phyloP scores from a whole-genome alignment of 2,888 invertebrate genomes.

The Cinara cedri region DNA sequence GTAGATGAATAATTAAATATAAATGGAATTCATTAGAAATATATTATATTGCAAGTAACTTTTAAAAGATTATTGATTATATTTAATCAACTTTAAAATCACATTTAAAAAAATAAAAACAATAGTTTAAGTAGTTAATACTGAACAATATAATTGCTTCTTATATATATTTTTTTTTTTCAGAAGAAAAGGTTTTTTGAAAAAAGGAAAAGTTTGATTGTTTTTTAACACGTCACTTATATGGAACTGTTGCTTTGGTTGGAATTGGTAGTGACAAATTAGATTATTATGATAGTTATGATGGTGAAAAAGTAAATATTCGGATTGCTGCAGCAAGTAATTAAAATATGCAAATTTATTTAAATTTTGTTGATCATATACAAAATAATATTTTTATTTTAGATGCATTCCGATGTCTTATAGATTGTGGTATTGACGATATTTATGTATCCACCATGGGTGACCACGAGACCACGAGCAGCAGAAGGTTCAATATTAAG shows the following conservation, averaged over 20 bases:
- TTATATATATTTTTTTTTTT: constrained; percentile 59
- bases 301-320: constrained; percentile 74
- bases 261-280: constrained; percentile 71
- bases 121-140: too few relatives aligned
- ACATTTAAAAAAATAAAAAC: too few relatives aligned
- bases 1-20: constrained; percentile 32
- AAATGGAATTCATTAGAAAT: constrained; percentile 16
- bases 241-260: constrained; percentile 70
- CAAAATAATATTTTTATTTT: constrained; percentile 15
- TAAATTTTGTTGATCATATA: too few relatives aligned
- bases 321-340: constrained; percentile 72
- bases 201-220: constrained; percentile 66
- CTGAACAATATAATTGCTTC: not conserved
- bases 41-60: not conserved
- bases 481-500: constrained; percentile 70
- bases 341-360: not conserved
- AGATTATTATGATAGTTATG: constrained; percentile 70
- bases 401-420: constrained; percentile 67
- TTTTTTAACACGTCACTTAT: constrained; percentile 69
- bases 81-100: not conserved
- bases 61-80: constrained; percentile 7
- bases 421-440: constrained; percentile 65
- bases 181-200: constrained; percentile 66
- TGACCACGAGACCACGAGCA: constrained; percentile 70
- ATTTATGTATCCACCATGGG: constrained; percentile 69